These are phyloP conservation scores for Abscondita cerata DNA, from an alignment of 2,888 invertebrate species.

Conservation along the genomic window DNA sequence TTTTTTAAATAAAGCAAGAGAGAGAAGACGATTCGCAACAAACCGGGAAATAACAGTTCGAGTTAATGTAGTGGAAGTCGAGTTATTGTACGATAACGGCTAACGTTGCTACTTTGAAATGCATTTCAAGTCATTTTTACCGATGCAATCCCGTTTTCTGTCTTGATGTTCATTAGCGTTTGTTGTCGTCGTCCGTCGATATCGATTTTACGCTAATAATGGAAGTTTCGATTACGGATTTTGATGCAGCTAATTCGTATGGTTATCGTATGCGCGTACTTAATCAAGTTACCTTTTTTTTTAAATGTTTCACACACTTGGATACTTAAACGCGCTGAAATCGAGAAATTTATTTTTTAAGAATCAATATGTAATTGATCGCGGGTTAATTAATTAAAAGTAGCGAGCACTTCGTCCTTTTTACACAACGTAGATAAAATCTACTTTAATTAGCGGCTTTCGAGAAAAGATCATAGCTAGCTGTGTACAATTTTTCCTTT, in stretches of 20 bases:
- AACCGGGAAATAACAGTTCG: background rate
- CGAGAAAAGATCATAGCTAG: background rate
- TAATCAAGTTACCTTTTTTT: too few relatives aligned
- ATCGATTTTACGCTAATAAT: too few relatives aligned
- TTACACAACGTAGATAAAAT: slow-evolving; percentile 4
- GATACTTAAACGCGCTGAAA: too few relatives aligned
- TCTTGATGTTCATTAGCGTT: slow-evolving; percentile 2
- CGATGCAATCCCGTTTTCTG: slow-evolving; percentile 11
- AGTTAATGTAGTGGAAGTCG: slow-evolving; percentile 13
- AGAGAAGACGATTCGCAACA: too few relatives aligned
- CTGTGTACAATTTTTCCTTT: background rate
- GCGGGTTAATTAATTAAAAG: slow-evolving; percentile 18
- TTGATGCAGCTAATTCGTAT: too few relatives aligned
- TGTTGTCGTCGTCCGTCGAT: too few relatives aligned
- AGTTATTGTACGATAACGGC: slow-evolving; percentile 5
- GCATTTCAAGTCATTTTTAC: slow-evolving; percentile 8
- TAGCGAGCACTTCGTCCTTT: slow-evolving; percentile 4
- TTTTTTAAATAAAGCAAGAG: background rate
- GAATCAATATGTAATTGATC: too few relatives aligned
- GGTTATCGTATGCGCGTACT: too few relatives aligned
- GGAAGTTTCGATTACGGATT: too few relatives aligned
- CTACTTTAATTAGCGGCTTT: slow-evolving; percentile 18
- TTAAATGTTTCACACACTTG: too few relatives aligned
- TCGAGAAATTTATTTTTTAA: too few relatives aligned
- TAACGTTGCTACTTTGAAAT: slow-evolving; percentile 2